Evolutionary conservation across 2,797 vertebrate genomes (phyloP).

Genomic region (Anomalospiza imberbis): DNA sequence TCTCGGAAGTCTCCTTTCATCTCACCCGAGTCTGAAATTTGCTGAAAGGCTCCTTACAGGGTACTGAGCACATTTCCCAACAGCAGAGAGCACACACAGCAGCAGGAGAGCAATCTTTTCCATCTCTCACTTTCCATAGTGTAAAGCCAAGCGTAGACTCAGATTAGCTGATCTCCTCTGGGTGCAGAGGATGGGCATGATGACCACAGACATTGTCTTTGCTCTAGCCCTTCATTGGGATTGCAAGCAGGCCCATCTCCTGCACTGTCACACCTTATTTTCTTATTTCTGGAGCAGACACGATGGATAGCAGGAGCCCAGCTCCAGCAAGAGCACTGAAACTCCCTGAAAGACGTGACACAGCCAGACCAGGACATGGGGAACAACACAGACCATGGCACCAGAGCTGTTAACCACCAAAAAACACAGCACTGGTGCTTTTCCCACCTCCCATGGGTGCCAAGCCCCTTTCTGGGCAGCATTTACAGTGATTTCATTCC

Average conservation of each 20-base stretch:
- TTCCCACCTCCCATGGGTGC: background rate
- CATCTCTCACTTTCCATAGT: background rate
- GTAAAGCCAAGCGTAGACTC: background rate
- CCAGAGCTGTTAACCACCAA: background rate
- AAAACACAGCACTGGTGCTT: background rate
- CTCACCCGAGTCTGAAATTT: background rate
- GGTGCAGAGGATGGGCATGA: background rate
- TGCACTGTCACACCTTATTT: background rate
- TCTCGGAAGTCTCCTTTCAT: slow-evolving; percentile 1
- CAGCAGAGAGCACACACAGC: background rate
- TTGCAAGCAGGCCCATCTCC: background rate
- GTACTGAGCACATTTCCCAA: background rate
- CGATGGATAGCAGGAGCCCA: rapidly evolving
- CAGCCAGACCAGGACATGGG: rapidly evolving
- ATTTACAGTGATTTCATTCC: background rate
- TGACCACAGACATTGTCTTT: rapidly evolving
- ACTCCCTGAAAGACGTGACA: background rate
- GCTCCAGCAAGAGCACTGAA: background rate
- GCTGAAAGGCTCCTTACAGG: background rate
- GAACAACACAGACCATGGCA: background rate
- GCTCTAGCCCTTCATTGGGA: background rate
- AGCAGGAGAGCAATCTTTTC: background rate
- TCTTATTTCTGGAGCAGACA: background rate
- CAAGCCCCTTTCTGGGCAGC: background rate
- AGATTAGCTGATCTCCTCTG: background rate